Conservation (phyloP, 2,113 vertebrate species). For the Tenrec ecaudatus region DNA sequence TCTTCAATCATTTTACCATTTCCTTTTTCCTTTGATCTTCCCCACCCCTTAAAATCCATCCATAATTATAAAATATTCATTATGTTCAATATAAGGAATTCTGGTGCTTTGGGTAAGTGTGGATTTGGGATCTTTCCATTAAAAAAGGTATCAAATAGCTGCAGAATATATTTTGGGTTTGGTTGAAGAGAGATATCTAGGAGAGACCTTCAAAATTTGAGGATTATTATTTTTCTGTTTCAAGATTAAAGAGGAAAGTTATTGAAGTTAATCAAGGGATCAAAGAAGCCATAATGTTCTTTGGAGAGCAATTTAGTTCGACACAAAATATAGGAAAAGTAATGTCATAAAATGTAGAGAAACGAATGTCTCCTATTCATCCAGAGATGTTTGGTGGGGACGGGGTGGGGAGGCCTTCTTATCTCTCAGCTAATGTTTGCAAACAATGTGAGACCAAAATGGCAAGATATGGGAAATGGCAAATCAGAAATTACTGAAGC, state of each 20-base stretch:
- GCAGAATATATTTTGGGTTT: background rate
- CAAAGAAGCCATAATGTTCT: background rate
- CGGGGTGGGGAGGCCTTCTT: fast-evolving
- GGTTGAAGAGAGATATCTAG: background rate
- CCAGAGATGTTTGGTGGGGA: background rate
- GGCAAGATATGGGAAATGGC: background rate
- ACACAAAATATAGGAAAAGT: background rate
- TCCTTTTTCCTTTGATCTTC: background rate
- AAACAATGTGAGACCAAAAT: background rate
- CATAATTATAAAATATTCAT: background rate
- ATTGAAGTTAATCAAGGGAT: background rate
- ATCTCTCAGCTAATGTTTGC: too few species aligned
- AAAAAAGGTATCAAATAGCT: too few species aligned
- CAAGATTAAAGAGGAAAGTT: background rate
- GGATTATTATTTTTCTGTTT: background rate
- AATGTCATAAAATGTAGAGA: too few species aligned
- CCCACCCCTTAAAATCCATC: background rate
- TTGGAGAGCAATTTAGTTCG: background rate
- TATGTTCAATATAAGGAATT: too few species aligned
- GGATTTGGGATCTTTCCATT: too few species aligned
- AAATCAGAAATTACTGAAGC: background rate
- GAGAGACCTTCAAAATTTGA: background rate
- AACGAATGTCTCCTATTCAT: background rate
- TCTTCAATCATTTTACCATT: background rate
- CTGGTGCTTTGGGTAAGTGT: too few species aligned